phyloP scores from a whole-genome alignment of 2,113 vertebrate species.

The Festucalex cinctus region DNA sequence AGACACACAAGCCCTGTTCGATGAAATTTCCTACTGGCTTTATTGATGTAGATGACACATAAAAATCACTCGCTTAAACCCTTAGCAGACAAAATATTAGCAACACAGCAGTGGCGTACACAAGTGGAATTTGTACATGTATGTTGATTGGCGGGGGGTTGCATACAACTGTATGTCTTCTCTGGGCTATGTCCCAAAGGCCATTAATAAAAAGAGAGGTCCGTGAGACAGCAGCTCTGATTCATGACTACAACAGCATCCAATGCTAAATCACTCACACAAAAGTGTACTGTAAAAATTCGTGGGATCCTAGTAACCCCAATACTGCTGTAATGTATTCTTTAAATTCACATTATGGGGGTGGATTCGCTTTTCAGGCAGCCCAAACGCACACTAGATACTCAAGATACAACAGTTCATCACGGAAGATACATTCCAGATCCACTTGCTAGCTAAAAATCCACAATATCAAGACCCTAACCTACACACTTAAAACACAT shows the following conservation, averaged over 20 bases:
- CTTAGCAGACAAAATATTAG: conserved; percentile 3
- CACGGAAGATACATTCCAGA: too few relatives aligned
- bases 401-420: too few relatives aligned
- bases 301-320: neutral
- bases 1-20: conserved; percentile 11
- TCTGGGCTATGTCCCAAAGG: conserved; percentile 48
- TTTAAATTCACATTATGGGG: neutral
- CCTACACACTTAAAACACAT: too few relatives aligned
- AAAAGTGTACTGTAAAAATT: neutral
- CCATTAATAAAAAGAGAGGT: conserved; percentile 65
- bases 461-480: too few relatives aligned
- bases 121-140: neutral
- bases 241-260: conserved; percentile 50
- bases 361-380: neutral
- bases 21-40: neutral
- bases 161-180: too few relatives aligned
- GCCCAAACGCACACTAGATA: neutral
- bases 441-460: too few relatives aligned
- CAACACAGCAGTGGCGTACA: neutral
- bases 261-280: conserved; percentile 21
- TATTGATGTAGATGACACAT: neutral
- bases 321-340: neutral
- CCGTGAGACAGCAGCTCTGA: conserved; percentile 54
- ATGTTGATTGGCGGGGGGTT: neutral
- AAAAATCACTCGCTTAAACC: neutral